These are phyloP conservation scores for Emydoidea blandingii DNA, from an alignment of 2,797 vertebrate species.

Conservation along the genomic window DNA sequence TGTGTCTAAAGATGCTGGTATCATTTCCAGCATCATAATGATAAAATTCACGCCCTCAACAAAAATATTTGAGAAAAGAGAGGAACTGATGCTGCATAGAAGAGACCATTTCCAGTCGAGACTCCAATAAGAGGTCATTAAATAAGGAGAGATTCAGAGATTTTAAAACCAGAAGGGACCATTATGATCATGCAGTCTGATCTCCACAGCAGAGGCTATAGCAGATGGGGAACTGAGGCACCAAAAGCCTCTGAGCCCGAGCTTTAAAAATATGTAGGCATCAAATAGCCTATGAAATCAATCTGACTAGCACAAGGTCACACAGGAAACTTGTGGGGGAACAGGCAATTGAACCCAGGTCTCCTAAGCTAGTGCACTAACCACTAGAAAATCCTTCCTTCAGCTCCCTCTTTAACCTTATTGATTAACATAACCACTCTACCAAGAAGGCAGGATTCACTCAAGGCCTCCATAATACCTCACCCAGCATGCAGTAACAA, in stretches of 20 bases:
- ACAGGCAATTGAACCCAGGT: background rate
- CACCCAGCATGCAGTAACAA: background rate
- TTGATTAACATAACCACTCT: background rate
- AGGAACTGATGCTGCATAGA: background rate
- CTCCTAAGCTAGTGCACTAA: background rate
- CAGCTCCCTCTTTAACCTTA: background rate
- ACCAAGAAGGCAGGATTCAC: background rate
- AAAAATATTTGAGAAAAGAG: background rate
- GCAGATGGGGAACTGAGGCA: background rate
- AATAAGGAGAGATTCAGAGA: background rate
- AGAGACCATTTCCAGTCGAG: background rate
- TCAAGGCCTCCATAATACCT: background rate
- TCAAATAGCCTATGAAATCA: no score
- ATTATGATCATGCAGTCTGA: background rate
- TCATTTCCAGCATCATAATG: background rate
- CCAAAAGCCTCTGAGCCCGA: no score
- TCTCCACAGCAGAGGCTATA: background rate
- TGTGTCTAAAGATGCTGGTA: background rate
- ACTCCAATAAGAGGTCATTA: background rate
- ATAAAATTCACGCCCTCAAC: accelerated
- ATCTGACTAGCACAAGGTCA: background rate
- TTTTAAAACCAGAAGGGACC: background rate
- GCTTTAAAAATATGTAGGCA: no score
- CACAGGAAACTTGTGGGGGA: accelerated
- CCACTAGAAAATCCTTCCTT: background rate